These are phyloP conservation scores for Gastrophysa polygoni DNA, from an alignment of 2,888 invertebrate genomes.

Conservation along the genomic window DNA sequence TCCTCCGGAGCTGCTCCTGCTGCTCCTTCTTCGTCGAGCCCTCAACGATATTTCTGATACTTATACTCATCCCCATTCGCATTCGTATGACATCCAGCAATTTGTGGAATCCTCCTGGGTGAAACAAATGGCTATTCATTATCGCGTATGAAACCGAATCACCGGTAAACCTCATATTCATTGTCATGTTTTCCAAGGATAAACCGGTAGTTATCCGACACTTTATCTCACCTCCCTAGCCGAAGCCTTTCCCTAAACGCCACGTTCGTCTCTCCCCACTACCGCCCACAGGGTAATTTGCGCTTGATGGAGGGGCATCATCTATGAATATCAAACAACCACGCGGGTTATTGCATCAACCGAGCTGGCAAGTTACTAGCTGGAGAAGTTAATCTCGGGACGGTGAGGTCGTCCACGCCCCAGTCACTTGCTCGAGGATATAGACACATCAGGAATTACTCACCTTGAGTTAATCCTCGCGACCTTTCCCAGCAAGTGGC, in stretches of 20 bases:
- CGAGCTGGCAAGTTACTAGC: constrained; percentile 17
- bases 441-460: neutral
- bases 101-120: no score
- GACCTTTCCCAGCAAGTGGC: no score
- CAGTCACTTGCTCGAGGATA: neutral
- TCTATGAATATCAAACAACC: constrained; percentile 30
- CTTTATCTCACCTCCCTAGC: neutral
- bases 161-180: neutral
- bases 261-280: constrained; percentile 14
- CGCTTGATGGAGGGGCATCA: constrained; percentile 23
- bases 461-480: no score
- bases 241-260: constrained; percentile 17
- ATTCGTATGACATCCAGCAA: no score
- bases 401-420: constrained; percentile 19
- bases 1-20: no score
- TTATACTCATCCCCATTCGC: no score
- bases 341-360: constrained; percentile 22
- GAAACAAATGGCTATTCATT: no score
- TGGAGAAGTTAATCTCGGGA: constrained; percentile 20
- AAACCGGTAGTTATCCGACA: neutral
- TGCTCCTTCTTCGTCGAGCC: no score
- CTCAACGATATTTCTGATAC: no score
- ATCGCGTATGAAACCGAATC: no score
- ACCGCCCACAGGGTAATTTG: constrained; percentile 21
- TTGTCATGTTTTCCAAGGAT: neutral